Conservation (phyloP, 2,797 vertebrate species). For the Semaprochilodus insignis region DNA sequence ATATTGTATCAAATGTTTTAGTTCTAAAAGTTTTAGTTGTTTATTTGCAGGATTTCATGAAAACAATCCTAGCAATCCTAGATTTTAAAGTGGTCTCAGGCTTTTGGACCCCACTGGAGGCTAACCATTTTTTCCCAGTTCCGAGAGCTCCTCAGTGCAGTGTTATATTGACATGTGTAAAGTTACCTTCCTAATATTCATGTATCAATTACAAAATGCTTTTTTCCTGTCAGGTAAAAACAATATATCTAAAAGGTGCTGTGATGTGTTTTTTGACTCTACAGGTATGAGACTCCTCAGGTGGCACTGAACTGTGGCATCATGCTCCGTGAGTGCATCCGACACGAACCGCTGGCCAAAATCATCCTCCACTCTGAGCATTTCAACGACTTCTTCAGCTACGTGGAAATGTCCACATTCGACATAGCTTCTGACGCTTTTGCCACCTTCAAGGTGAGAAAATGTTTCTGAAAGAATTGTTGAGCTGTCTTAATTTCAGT, state of each 20-base stretch:
- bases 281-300: conserved; percentile 91
- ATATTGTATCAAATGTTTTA: too few species aligned
- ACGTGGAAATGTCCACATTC: conserved; percentile 98
- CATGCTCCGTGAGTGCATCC: conserved; percentile 96
- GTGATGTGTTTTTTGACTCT: neutral
- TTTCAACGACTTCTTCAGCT: conserved; percentile 93
- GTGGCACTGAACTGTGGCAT: conserved; percentile 95
- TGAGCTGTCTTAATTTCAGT: neutral
- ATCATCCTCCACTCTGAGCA: conserved; percentile 88
- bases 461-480: neutral
- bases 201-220: too few species aligned
- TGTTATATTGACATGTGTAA: too few species aligned
- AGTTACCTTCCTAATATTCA: too few species aligned
- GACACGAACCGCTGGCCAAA: conserved; percentile 94
- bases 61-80: too few species aligned
- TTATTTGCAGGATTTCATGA: too few species aligned
- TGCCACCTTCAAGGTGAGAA: conserved; percentile 94
- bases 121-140: too few species aligned
- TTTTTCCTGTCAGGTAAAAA: too few species aligned
- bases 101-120: too few species aligned
- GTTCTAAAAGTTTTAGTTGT: too few species aligned
- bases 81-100: too few species aligned
- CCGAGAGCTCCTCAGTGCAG: too few species aligned
- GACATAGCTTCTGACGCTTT: conserved; percentile 98
- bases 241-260: neutral